A percentile compares a stretch with the other conserved stretches of the same genome.
phyloP scores from a whole-genome alignment of 2,113 vertebrate species.

The Podarcis muralis region DNA sequence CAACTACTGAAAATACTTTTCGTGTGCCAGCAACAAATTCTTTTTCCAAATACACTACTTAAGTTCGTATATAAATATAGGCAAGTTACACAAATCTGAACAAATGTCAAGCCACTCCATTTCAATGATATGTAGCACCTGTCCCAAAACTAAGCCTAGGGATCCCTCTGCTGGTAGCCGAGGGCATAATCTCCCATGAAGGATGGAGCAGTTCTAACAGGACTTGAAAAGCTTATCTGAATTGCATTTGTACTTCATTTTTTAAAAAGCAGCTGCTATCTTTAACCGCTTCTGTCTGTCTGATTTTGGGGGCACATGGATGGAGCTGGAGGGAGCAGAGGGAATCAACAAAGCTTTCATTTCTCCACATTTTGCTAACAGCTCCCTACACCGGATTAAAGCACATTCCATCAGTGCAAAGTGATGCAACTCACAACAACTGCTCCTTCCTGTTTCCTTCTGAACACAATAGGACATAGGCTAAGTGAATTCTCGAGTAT shows the following conservation, averaged over 20 bases:
- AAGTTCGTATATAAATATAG: neutral
- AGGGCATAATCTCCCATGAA: neutral
- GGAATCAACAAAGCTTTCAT: too few species aligned
- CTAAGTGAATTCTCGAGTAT: neutral
- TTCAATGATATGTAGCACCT: neutral
- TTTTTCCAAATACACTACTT: slow-evolving; percentile 4
- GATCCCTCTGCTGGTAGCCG: slow-evolving; percentile 61
- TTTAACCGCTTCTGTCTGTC: too few species aligned
- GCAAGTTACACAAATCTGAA: neutral
- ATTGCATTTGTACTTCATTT: too few species aligned
- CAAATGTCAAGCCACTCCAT: neutral
- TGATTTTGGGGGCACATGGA: too few species aligned
- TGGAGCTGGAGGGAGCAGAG: too few species aligned
- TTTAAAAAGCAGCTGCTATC: too few species aligned
- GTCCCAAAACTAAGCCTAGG: slow-evolving; percentile 37
- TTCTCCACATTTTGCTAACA: neutral
- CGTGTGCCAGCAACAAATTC: neutral
- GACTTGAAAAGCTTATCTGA: neutral
- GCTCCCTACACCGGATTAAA: neutral
- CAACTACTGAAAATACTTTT: neutral
- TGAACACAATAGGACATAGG: neutral
- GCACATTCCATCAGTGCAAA: neutral
- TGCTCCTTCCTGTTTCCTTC: neutral
- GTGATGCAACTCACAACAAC: neutral
- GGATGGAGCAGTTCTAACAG: neutral